Evolutionary conservation across 2,888 invertebrate species (phyloP).

Genomic region (Drosophila fulvimacula): DNA sequence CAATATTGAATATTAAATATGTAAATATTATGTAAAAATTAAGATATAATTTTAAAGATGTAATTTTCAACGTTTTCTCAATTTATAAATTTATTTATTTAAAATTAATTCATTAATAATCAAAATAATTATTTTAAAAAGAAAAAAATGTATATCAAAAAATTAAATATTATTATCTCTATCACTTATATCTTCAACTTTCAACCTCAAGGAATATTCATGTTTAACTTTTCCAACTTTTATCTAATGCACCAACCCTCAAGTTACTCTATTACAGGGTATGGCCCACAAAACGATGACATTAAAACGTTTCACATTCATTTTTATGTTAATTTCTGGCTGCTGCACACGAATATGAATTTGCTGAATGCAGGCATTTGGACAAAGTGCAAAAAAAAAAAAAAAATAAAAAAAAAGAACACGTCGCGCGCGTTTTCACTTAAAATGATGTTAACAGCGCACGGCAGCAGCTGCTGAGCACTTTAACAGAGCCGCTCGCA

Average conservation of each 20-base stretch:
- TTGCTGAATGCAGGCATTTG: slow-evolving; percentile 56
- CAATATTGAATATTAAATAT: too few relatives aligned
- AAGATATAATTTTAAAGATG: too few relatives aligned
- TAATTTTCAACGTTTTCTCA: too few relatives aligned
- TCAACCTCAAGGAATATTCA: too few relatives aligned
- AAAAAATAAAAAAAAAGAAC: slow-evolving; percentile 32
- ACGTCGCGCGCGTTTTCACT: slow-evolving; percentile 51
- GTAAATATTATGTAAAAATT: too few relatives aligned
- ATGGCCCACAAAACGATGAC: slow-evolving; percentile 20
- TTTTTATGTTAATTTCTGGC: slow-evolving; percentile 71
- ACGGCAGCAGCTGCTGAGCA: slow-evolving; percentile 56
- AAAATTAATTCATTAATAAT: too few relatives aligned
- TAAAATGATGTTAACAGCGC: slow-evolving; percentile 53
- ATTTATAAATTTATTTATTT: too few relatives aligned
- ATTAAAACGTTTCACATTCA: slow-evolving; percentile 26
- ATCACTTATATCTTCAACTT: too few relatives aligned
- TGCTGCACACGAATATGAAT: slow-evolving; percentile 67
- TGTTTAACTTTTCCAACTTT: too few relatives aligned
- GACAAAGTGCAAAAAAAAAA: slow-evolving; percentile 50
- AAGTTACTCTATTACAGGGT: slow-evolving; percentile 22
- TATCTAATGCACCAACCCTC: not conserved
- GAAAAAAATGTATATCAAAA: too few relatives aligned
- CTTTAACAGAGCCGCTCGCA: slow-evolving; percentile 56
- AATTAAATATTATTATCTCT: too few relatives aligned
- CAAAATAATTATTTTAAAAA: too few relatives aligned